Conservation (phyloP, 2,797 vertebrate species). For the Avahi laniger region DNA sequence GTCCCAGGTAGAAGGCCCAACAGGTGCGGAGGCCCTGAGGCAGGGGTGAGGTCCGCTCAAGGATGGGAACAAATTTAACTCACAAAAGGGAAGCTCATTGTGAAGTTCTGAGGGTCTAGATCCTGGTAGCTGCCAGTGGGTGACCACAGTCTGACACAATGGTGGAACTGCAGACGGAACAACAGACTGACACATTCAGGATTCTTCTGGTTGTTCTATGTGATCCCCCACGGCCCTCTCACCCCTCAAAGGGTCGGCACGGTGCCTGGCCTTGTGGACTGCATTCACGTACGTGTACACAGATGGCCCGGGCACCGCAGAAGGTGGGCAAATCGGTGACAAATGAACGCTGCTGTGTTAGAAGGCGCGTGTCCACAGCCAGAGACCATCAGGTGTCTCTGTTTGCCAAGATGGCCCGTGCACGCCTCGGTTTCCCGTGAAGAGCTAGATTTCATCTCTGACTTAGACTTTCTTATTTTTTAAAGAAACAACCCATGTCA, state of each 20-base stretch:
- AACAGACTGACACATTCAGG: too few relatives aligned
- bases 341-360: neutral
- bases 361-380: neutral
- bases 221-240: neutral
- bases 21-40: neutral
- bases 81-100: neutral
- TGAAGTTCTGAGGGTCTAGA: neutral
- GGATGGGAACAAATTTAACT: neutral
- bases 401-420: fast-evolving
- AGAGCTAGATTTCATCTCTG: neutral
- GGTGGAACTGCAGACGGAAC: fast-evolving
- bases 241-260: fast-evolving
- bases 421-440: fast-evolving
- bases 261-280: fast-evolving
- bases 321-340: fast-evolving
- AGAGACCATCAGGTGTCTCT: fast-evolving
- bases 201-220: neutral
- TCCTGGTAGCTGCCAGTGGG: neutral
- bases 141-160: fast-evolving
- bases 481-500: constrained; percentile 64
- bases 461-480: neutral
- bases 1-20: neutral
- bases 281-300: fast-evolving
- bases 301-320: neutral
- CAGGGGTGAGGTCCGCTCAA: neutral